phyloP scores from a whole-genome alignment of 2,113 vertebrate genomes.

The Synodontis membranacea region DNA sequence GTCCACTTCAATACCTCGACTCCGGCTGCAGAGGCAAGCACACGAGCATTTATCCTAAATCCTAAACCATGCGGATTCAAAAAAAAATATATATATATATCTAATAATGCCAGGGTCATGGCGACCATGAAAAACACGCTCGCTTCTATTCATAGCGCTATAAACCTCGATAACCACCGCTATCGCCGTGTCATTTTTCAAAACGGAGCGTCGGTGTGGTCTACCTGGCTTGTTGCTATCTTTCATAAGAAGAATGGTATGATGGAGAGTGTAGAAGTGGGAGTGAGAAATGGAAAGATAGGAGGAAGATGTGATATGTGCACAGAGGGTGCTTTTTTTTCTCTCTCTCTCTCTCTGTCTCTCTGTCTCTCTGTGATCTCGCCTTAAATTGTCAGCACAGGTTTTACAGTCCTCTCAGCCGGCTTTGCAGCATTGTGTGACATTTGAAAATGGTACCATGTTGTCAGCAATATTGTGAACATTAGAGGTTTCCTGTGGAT shows the following conservation, averaged over 20 bases:
- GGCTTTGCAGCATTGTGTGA: neutral
- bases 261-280: conserved; percentile 22
- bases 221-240: conserved; percentile 21
- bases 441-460: conserved; percentile 14
- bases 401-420: neutral
- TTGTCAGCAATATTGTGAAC: conserved; percentile 12
- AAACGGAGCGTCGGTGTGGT: neutral
- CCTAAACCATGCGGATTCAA: conserved; percentile 28
- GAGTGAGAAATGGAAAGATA: conserved; percentile 14
- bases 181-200: conserved; percentile 28
- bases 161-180: conserved; percentile 22
- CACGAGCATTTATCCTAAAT: conserved; percentile 31
- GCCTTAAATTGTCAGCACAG: neutral
- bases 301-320: neutral
- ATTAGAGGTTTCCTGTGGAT: conserved; percentile 13
- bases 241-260: conserved; percentile 23
- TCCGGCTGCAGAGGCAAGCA: conserved; percentile 21
- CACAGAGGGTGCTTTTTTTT: conserved; percentile 9
- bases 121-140: neutral
- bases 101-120: neutral
- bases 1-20: conserved; percentile 23
- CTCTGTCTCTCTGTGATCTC: neutral
- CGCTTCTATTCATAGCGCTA: conserved; percentile 22
- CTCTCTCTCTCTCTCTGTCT: no score
- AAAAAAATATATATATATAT: no score